Conservation (phyloP, 2,113 vertebrate genomes). For the Coracopsis vasa region DNA sequence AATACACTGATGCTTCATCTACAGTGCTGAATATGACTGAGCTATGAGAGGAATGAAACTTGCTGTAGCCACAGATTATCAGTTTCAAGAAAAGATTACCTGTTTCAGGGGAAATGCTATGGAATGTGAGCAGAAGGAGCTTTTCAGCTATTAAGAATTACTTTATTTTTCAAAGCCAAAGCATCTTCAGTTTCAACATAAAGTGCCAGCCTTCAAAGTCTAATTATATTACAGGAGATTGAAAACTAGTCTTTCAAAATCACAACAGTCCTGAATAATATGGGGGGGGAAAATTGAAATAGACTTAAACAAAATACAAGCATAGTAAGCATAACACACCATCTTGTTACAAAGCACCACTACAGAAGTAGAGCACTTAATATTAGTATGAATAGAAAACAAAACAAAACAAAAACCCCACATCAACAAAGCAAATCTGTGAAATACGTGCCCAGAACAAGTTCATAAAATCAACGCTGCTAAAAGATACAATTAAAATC, state of each 20-base stretch:
- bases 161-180: neutral
- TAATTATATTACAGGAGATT: neutral
- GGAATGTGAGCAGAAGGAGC: neutral
- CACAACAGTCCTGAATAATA: neutral
- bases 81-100: neutral
- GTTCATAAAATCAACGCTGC: neutral
- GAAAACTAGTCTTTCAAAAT: neutral
- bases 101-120: neutral
- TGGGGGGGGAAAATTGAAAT: neutral
- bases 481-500: neutral
- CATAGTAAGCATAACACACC: neutral
- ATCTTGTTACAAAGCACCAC: neutral
- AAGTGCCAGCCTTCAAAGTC: neutral
- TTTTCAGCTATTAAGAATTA: neutral
- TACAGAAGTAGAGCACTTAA: neutral
- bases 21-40: neutral
- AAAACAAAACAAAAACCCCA: neutral
- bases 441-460: neutral
- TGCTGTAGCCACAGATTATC: neutral
- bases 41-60: neutral
- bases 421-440: neutral
- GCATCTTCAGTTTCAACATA: neutral
- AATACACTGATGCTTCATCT: neutral
- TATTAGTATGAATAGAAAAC: neutral
- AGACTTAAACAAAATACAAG: neutral